Evolutionary conservation across 2,888 invertebrate genomes (phyloP), one percentile per base, ranked within the genome.

Genomic region (Drosophila fungiperda): DNA sequence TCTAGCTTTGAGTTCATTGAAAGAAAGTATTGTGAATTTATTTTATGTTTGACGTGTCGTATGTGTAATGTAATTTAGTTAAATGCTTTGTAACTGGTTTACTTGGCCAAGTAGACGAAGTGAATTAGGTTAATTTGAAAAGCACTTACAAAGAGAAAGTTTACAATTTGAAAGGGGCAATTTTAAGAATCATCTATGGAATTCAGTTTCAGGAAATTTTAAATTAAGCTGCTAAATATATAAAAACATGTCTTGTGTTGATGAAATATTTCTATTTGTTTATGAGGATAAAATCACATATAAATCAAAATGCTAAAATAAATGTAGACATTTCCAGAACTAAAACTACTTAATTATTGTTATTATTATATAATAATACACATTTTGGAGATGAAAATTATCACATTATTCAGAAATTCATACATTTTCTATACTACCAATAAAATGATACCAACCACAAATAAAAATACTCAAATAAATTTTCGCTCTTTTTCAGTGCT

Each of bases 31-130:
- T 55, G 17, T 62, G 32, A 36, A 77, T 66, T 64, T 61, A 58
- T 45, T 61, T 61, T n/a, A 40, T 67, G 66, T 59, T 54, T 40
- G 26, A 68, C 59, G 55, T 65, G 38, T 65, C 78, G 80, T 80
- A 78, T 78, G 65, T 65, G 68, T 76, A 80, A 78, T 78, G 15
- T 48, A 23, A 52, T 63, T 62, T 63, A 9, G 6, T 9, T 20
- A 20, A 60, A 40, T 23, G 17, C 40, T n/a, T 23, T 11, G 23
- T 15, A 57, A n/a, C 35, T 9, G 38, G 29, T 49, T 67, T 50
- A 40, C 35, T 20, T 38, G 26, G 38, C 26, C 17, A 9, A 15
- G 7, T 35, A 15, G 49, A 15, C 11, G 3, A 4, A 40, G 32
- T 35, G 1, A 29, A 12, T 26, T 26, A 1, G 36, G 12, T 33